Evolutionary conservation across 2,888 invertebrate species (phyloP).

Genomic region (Gortyna flavago): DNA sequence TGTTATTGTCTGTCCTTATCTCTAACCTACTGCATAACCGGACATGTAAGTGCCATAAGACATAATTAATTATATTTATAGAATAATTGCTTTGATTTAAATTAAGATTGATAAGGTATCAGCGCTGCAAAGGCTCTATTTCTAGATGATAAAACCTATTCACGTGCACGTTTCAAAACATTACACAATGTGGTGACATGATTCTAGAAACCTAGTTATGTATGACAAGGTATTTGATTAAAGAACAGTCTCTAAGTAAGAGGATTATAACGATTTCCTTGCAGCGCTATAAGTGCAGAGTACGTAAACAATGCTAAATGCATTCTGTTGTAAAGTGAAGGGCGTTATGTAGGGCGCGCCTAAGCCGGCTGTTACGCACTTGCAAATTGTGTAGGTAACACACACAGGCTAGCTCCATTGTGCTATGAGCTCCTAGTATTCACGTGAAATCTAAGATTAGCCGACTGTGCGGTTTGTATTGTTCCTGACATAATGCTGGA

Average conservation of each 20-base stretch:
- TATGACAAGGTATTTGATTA: constrained; percentile 32
- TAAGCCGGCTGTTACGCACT: constrained; percentile 62
- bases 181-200: constrained; percentile 31
- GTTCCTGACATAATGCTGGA: constrained; percentile 45
- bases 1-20: constrained; percentile 34
- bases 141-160: constrained; percentile 22
- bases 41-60: constrained; percentile 29
- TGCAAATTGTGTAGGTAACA: constrained; percentile 58
- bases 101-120: constrained; percentile 47
- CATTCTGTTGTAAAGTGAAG: constrained; percentile 72
- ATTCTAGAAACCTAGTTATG: constrained; percentile 40
- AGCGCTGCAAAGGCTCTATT: constrained; percentile 32
- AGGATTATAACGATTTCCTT: constrained; percentile 63
- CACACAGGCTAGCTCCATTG: constrained; percentile 54
- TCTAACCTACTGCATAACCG: constrained; percentile 31
- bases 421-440: constrained; percentile 49
- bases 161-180: constrained; percentile 20
- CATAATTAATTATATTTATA: constrained; percentile 33
- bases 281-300: constrained; percentile 68
- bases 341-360: constrained; percentile 73
- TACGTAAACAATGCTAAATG: constrained; percentile 69
- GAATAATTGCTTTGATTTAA: constrained; percentile 37
- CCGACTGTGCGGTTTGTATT: constrained; percentile 38
- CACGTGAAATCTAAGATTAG: constrained; percentile 57
- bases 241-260: constrained; percentile 48